These are phyloP conservation scores for Cervus canadensis DNA, from an alignment of 2,113 vertebrate genomes.

Conservation along the genomic window DNA sequence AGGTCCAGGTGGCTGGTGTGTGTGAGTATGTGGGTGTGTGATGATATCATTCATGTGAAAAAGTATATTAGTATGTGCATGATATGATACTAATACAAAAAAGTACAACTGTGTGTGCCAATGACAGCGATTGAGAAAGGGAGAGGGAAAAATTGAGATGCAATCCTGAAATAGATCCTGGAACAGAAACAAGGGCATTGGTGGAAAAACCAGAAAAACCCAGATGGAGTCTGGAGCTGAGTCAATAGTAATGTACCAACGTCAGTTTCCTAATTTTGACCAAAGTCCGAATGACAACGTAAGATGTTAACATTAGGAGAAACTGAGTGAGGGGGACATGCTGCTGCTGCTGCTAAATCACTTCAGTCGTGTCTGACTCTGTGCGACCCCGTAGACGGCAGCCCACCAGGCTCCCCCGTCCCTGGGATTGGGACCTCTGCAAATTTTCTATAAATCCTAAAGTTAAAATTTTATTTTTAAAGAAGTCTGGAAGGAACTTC, in stretches of 20 bases:
- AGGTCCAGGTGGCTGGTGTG: neutral
- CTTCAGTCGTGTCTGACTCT: no score
- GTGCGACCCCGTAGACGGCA: no score
- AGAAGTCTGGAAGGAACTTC: neutral
- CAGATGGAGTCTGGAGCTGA: neutral
- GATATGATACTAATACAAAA: neutral
- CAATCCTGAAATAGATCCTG: neutral
- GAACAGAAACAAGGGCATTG: neutral
- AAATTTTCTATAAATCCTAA: neutral
- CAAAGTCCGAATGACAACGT: fast-evolving
- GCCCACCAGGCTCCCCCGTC: no score
- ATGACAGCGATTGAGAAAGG: neutral
- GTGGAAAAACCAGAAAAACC: neutral
- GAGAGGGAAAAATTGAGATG: neutral
- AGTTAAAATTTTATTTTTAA: neutral
- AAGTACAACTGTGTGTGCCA: neutral
- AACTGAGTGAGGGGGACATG: neutral
- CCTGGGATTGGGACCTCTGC: no score
- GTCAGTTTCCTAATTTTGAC: neutral
- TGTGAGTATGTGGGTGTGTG: neutral
- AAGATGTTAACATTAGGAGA: neutral
- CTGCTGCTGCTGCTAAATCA: no score
- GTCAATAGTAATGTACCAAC: neutral
- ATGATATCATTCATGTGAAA: neutral
- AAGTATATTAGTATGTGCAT: neutral